Base-by-base conservation (phyloP, 23 tunicate species). In the Diplosoma virens region DNA sequence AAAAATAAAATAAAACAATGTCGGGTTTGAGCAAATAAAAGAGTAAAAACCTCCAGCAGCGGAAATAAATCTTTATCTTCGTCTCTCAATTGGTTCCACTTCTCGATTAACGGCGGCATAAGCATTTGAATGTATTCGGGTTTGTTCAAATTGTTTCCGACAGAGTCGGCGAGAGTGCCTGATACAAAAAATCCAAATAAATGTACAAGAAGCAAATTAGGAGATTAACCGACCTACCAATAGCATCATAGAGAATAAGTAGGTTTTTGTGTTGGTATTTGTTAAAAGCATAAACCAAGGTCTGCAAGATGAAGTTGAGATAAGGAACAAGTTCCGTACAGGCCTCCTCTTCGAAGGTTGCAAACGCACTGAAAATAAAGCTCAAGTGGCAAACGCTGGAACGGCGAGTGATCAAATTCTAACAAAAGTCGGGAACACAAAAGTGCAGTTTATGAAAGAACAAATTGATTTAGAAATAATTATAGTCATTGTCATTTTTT, bases 311-410 rank as follows among this genome's bases (percentile, higher is more conserved):
- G 76, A 79, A 84, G 55, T 89, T 87, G 6, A 95, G 84, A 65
- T 95, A 95, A 16, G 99, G 99, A 6, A 95, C 99, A 0, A 95
- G 81, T 58, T 95, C 99, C 23, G 93, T 81, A 66, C 99, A 95
- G 27, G 99, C 99, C 53, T 95, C 99, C 65, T 95, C 99, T 55
- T 95, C 99, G 35, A 95, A 71, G 1, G 99, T 95, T n/a, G 99
- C 99, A 81, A 95, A 95, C 1, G 99, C 99, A 66, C 97, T 90
- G 47, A 3, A 36, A 21, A 52, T 7, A 52, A 46, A 47, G 9
- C 69, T 27, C 21, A 7, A 41, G 50, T 14, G 11, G 14, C 14
- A 9, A 41, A 41, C 14, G 50, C 50, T 7, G 11, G 50, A 41
- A 14, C 50, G 14, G 14, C 50, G 50, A n/a, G n/a, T n/a, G n/a